Conservation (phyloP, 2,113 vertebrate species). For the Bubo scandiacus region DNA sequence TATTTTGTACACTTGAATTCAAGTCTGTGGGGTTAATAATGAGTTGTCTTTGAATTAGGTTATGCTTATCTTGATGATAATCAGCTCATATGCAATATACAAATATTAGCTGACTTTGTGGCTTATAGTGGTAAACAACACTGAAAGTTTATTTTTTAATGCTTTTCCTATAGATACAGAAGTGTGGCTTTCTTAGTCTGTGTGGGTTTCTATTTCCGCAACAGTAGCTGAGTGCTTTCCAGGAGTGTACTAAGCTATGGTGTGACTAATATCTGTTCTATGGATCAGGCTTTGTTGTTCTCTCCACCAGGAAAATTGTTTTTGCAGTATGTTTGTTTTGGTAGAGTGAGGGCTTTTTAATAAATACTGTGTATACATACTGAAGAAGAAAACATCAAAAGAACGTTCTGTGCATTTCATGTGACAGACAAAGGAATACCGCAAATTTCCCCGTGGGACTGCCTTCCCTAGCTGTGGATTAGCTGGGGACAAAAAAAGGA, state of each 20-base stretch:
- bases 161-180: not conserved
- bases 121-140: not conserved
- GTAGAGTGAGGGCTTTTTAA: not conserved
- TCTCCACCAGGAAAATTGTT: not conserved
- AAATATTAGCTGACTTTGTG: not conserved
- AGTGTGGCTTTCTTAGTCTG: not conserved
- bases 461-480: not conserved
- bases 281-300: not conserved
- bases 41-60: not conserved
- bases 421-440: not conserved
- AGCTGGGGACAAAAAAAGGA: too few relatives aligned
- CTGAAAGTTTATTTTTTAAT: not conserved
- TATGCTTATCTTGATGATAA: not conserved
- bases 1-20: not conserved
- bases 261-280: not conserved
- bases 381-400: not conserved
- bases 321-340: constrained; percentile 15
- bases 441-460: not conserved
- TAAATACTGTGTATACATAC: not conserved
- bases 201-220: not conserved
- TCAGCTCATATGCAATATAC: not conserved
- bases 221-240: not conserved
- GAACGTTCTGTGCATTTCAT: not conserved
- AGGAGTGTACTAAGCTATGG: not conserved
- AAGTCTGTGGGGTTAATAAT: not conserved